Evolutionary conservation across 2,113 vertebrate genomes (phyloP), one percentile per base, ranked within the genome.

Genomic region (Misgurnus anguillicaudatus): DNA sequence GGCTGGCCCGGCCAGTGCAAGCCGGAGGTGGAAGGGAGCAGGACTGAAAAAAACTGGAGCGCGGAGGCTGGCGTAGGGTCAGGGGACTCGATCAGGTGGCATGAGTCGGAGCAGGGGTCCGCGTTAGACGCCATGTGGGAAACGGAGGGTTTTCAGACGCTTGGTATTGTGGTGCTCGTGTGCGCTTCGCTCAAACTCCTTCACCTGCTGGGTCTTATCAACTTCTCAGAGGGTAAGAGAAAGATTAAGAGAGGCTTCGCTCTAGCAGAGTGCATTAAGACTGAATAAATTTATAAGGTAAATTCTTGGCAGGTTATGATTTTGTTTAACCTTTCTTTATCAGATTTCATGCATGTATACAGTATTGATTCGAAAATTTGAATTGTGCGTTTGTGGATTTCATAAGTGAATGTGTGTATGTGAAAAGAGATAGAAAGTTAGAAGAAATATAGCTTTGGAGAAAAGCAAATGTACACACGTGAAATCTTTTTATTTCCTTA

Each of bases 201-300:
- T 81, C 98, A 99, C 93, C 89, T 98, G 88, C 94, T 99, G 88
- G 98, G 98, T 89, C 93, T 99, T 89, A 98, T 99, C 93, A 96
- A 94, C 94, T 99, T 99, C 94, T 96, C 97, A 5, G 95, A 98
- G 96, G 98, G 98, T 99, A 98, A 98, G 92, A 89, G 53, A 2
- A 47, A 36, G 0, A 5, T 31, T 10, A 39, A 17, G 41, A 19
- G 16, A 3, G 24, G 42, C 0, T n/a, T 11, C 17, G 31, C 53
- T 57, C 7, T 51, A 51, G 4, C 41, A 51, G 48, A 13, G 4
- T 51, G 48, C 16, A 51, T 16, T 51, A 5, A 14, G 4, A 16
- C 13, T 4, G 3, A 51, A 13, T 51, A 13, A 4, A 51, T 14
- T 51, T 16, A 14, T 16, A 51, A 13, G 47, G 48, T 51, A 31